These are phyloP conservation scores for Phaethon lepturus DNA, from an alignment of 2,113 vertebrate genomes.

Conservation along the genomic window DNA sequence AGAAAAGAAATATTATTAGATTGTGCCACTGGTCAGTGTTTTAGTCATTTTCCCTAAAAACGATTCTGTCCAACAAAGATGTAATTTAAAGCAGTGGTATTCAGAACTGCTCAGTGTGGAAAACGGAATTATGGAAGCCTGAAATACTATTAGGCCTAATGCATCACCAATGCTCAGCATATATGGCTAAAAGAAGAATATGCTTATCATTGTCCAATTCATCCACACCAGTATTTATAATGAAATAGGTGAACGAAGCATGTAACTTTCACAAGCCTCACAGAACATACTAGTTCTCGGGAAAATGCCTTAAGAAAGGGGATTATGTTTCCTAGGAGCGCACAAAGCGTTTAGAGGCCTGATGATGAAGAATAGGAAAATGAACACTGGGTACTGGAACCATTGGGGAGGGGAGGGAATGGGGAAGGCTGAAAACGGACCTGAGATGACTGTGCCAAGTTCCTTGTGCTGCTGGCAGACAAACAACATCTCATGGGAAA, in stretches of 20 bases:
- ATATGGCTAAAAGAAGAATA: background rate
- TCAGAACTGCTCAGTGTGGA: background rate
- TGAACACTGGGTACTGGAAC: background rate
- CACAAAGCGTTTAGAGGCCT: background rate
- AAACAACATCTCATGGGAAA: background rate
- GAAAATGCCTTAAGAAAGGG: background rate
- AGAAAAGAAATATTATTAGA: background rate
- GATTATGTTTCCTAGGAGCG: background rate
- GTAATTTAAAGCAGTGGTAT: background rate
- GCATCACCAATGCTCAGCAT: background rate
- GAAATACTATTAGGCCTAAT: background rate
- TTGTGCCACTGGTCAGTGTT: background rate
- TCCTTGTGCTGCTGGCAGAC: background rate
- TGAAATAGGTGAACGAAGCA: background rate
- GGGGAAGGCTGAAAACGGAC: background rate
- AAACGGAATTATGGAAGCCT: background rate
- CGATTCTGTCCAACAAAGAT: accelerated
- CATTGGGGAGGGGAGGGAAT: background rate
- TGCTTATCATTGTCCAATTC: background rate
- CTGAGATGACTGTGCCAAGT: accelerated
- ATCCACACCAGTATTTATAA: background rate
- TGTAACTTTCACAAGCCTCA: background rate
- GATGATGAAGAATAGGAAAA: background rate
- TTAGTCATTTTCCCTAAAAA: background rate
- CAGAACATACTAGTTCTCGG: background rate